Base-by-base conservation (phyloP, 2,888 invertebrate genomes). In the Lacanobia oleracea region DNA sequence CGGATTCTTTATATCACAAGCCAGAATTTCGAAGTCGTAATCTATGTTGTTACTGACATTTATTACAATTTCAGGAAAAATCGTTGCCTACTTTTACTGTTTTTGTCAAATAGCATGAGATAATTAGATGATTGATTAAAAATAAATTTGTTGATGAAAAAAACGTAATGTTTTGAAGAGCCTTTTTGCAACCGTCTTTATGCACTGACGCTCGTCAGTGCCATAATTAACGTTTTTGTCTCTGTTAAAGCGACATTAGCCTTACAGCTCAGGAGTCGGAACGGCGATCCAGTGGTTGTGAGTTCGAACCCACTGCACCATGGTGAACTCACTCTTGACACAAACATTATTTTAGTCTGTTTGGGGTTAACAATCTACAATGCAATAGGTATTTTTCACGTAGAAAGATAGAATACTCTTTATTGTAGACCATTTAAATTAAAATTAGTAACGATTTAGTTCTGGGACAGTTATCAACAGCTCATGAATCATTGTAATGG, bases 181-280 rank as follows among this genome's bases (percentile, higher is more conserved):
- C 37, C 21, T 48, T 61, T n/a, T 21, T 60, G 43, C 40, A 63
- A 48, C 10, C 12, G 45, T 66, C 2, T 56, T 53, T n/a, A 63
- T 16, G 48, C 53, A 50, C 56, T 56, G 64, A 70, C 43, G 10
- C 27, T 50, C 12, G 56, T 65, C 64, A 14, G 78, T 78, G 78
- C 56, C 56, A 50, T 53, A n/a, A 14, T 64, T 82, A 82, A 78
- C 56, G 21, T 65, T 27, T 77, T 63, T 66, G 62, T 62, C 64
- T 82, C 72, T 78, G 77, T 78, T 78, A 64, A 82, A 78, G 83
- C 61, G 27, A 65, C 61, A 67, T 54, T 67, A 79, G 79, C 48
- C 56, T 64, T 67, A 71, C 79, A 79, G 67, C 66, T 79, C 65
- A 64, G 65, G 83, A 65, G 67, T 72, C 27, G 64, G 72, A 64